A percentile compares a stretch with the other conserved stretches of the same genome.
phyloP scores from a whole-genome alignment of 2,797 vertebrate species.

The Danio jaintianensis region DNA sequence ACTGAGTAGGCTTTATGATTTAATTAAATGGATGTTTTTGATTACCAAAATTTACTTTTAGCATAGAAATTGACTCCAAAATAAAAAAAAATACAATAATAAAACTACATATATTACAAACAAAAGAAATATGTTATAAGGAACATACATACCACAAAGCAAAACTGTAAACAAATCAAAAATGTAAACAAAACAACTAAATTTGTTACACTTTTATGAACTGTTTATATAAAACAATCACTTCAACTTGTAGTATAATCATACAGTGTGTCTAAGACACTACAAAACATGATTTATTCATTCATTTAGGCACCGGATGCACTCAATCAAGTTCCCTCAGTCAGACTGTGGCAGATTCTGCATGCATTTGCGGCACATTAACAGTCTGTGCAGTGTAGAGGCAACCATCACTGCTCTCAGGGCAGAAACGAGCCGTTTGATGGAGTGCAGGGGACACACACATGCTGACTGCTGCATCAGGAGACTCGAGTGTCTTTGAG shows the following conservation, averaged over 20 bases:
- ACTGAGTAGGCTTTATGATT: no score
- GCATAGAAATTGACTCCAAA: no score
- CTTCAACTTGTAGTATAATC: background rate
- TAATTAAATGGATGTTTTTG: no score
- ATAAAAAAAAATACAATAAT: no score
- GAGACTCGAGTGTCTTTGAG: slow-evolving; percentile 46
- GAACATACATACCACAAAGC: no score
- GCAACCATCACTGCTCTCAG: slow-evolving; percentile 11
- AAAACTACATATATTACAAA: no score
- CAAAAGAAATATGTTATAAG: no score
- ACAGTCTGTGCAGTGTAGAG: slow-evolving; percentile 26
- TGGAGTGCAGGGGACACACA: slow-evolving; percentile 40
- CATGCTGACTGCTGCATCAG: slow-evolving; percentile 46
- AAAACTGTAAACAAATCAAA: no score
- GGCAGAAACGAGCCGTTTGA: slow-evolving; percentile 39
- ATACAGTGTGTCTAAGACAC: background rate
- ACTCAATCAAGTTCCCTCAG: background rate
- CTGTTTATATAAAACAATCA: no score
- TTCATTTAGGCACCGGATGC: background rate
- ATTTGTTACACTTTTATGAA: no score
- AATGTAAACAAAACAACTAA: no score
- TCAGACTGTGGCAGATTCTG: background rate
- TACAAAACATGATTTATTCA: background rate
- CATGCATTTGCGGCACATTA: slow-evolving; percentile 27
- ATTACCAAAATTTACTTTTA: no score